Evolutionary conservation across 2,113 vertebrate species (phyloP).

Genomic region (Camelus bactrianus): DNA sequence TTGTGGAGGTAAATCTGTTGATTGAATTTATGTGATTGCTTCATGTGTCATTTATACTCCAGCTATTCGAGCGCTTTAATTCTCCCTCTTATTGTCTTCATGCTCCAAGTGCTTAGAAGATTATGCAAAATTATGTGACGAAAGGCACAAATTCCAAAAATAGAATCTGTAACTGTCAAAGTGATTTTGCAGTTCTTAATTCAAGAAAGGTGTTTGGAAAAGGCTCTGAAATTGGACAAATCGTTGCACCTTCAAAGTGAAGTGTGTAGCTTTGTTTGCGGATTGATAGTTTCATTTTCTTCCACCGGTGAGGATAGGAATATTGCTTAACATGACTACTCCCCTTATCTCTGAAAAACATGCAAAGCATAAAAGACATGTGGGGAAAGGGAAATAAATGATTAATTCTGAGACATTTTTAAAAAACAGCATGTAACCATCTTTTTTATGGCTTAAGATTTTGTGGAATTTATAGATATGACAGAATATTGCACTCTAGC

Average conservation of each 20-base stretch:
- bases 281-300: constrained; percentile 54
- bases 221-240: background rate
- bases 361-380: constrained; percentile 64
- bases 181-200: constrained; percentile 68
- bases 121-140: constrained; percentile 75
- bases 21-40: constrained; percentile 78
- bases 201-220: constrained; percentile 47
- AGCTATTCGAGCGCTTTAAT: constrained; percentile 72
- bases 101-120: constrained; percentile 69
- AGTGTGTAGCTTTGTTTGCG: constrained; percentile 21
- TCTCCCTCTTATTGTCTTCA: constrained; percentile 58
- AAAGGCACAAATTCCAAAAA: constrained; percentile 59
- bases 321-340: constrained; percentile 1
- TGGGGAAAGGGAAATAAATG: constrained; percentile 51
- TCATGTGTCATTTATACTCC: constrained; percentile 59
- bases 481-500: background rate
- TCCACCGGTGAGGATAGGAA: background rate
- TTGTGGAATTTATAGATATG: background rate
- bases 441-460: constrained; percentile 46
- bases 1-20: constrained; percentile 68
- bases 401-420: constrained; percentile 56
- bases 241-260: constrained; percentile 22
- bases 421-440: constrained; percentile 21
- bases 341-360: constrained; percentile 69
- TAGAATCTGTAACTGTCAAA: constrained; percentile 56